A percentile compares a stretch with the other conserved stretches of the same genome.
These are phyloP conservation scores for Sympetrum striolatum DNA, from an alignment of 2,888 invertebrate species.

Conservation along the genomic window DNA sequence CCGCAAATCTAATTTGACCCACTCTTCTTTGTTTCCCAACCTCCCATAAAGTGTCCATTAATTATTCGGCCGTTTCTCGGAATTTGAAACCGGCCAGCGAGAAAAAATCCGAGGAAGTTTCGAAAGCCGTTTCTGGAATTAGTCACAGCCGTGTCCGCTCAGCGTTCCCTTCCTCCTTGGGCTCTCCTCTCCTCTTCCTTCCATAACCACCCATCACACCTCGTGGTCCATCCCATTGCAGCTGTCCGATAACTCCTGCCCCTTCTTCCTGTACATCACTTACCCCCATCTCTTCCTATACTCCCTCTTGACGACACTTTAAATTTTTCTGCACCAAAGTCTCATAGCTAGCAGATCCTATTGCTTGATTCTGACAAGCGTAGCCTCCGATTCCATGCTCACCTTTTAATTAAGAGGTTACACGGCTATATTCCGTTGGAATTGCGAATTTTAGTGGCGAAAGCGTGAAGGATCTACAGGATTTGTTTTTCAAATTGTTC, in stretches of 20 bases:
- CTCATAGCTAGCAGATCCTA: too few relatives aligned
- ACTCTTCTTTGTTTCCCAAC: background rate
- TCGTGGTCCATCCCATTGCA: background rate
- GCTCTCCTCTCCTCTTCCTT: background rate
- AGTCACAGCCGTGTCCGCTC: slow-evolving; percentile 24
- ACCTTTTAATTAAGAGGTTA: too few relatives aligned
- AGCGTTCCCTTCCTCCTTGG: background rate
- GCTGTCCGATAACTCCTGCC: slow-evolving; percentile 15
- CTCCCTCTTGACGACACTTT: background rate
- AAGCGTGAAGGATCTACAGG: too few relatives aligned
- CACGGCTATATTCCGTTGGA: too few relatives aligned
- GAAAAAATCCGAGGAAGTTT: background rate
- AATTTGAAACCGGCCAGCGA: slow-evolving; percentile 13
- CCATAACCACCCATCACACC: background rate
- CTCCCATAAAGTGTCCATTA: background rate
- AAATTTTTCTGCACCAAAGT: too few relatives aligned
- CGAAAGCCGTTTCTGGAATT: slow-evolving; percentile 19
- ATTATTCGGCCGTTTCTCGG: background rate
- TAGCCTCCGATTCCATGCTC: too few relatives aligned
- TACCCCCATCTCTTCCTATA: background rate
- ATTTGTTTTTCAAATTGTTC: too few relatives aligned
- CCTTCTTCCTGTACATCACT: background rate
- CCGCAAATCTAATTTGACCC: background rate
- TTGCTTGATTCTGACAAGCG: too few relatives aligned
- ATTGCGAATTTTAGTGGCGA: too few relatives aligned